These are phyloP conservation scores for Drosophila sp. DNA, from an alignment of 1,140 invertebrate genomes.

Conservation along the genomic window DNA sequence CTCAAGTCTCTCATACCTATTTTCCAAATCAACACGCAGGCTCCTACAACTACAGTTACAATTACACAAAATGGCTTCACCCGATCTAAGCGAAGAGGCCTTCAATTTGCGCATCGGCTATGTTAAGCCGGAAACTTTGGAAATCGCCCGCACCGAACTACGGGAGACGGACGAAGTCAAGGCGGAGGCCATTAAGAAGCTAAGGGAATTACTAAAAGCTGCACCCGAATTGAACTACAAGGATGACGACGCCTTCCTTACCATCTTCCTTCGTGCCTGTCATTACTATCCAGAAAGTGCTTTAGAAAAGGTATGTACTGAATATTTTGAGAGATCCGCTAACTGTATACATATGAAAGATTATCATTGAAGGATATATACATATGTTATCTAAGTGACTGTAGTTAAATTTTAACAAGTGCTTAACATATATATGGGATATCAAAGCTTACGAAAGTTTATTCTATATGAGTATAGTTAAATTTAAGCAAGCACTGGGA, in stretches of 20 bases:
- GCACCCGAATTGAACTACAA: constrained; percentile 86
- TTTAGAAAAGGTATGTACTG: constrained; percentile 86
- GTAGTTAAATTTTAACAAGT: no score
- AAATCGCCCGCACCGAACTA: constrained; percentile 87
- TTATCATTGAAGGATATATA: no score
- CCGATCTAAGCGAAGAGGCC: constrained; percentile 73
- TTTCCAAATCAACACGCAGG: constrained; percentile 62
- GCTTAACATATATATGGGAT: no score
- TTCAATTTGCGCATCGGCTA: constrained; percentile 75
- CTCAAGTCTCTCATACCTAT: constrained; percentile 21
- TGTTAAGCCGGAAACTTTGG: constrained; percentile 83
- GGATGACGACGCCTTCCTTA: constrained; percentile 89
- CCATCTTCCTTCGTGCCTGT: constrained; percentile 90
- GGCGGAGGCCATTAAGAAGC: constrained; percentile 85
- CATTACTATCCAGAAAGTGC: constrained; percentile 92
- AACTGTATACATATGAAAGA: no score
- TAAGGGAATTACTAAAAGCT: constrained; percentile 87
- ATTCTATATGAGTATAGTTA: no score
- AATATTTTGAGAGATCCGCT: neutral
- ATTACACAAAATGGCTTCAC: constrained; percentile 43
- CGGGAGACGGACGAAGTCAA: constrained; percentile 89
- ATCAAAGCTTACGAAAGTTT: no score
- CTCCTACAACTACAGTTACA: constrained; percentile 14
- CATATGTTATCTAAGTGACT: no score
- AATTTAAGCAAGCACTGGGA: no score